A percentile compares a stretch with the other conserved stretches of the same genome.
These are phyloP conservation scores for Crenichthys baileyi DNA, from an alignment of 2,797 vertebrate genomes.

Conservation along the genomic window DNA sequence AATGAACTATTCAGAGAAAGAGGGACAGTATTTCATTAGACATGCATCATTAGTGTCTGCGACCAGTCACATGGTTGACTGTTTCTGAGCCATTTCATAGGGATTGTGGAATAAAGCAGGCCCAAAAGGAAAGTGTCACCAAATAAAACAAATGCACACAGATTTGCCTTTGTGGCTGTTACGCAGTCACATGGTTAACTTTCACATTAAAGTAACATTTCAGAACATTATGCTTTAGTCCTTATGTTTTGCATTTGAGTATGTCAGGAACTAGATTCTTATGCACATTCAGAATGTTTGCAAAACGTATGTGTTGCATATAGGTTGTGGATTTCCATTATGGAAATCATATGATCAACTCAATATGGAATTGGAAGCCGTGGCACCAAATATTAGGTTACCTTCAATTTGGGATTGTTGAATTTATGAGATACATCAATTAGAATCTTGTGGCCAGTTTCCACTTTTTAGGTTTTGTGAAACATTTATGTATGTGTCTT, in stretches of 20 bases:
- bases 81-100: constrained; percentile 47
- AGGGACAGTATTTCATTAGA: constrained; percentile 50
- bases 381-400: neutral
- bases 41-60: constrained; percentile 67
- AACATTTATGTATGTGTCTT: too few relatives aligned
- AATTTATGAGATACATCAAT: neutral
- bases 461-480: too few relatives aligned
- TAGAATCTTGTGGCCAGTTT: neutral
- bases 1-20: constrained; percentile 56
- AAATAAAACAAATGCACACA: constrained; percentile 11
- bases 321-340: neutral
- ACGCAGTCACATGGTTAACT: constrained; percentile 1
- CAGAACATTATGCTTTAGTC: neutral
- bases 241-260: neutral
- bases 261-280: neutral
- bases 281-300: neutral
- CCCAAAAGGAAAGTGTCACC: constrained; percentile 24
- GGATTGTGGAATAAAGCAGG: constrained; percentile 14
- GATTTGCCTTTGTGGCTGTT: constrained; percentile 8
- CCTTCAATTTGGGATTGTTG: neutral
- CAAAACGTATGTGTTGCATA: neutral
- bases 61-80: constrained; percentile 53
- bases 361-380: neutral
- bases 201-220: neutral
- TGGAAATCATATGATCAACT: neutral